Base-by-base conservation (phyloP, 1,140 invertebrate species). In the Temnothorax curvispinosus region DNA sequence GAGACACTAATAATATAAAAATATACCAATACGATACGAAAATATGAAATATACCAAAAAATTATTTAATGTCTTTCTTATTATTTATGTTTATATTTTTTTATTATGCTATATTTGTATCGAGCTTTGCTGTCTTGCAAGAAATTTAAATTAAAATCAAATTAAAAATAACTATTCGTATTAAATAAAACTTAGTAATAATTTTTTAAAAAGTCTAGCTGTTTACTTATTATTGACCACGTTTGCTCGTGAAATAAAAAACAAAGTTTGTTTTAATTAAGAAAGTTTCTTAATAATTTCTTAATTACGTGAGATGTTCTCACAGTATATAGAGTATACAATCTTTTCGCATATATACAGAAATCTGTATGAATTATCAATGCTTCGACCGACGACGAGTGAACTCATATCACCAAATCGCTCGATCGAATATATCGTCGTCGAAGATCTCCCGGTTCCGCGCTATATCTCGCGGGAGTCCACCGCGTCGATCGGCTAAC, bases 401-500 rank as follows among this genome's bases (percentile, higher is more conserved):
- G 38, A 13, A 47, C 47, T 47, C 3, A 11, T 47, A n/a, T 60
- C 7, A 38, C 32, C 11, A 69, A 80, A 54, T 64, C 35, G 50
- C 44, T 35, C 18, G 67, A 47, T 71, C 52, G n/a, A 27, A 27
- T 27, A 38, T 9, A 41, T n/a, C 65, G 54, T 32, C 50, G 80
- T 7, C 47, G n/a, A 74, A 9, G 9, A 47, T 82, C 67, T 64
- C 6, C 41, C 54, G 35, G n/a, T 74, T 62, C 32, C 21, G 32
- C 13, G 5, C 44, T 41, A 6, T 64, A 74, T 62, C 69, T 21
- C 41, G 6, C 41, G 15, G 3, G 44, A 52, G 5, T 78, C 27
- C 21, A 18, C 41, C 60, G 60, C 27, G 58, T 65, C 8, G 64
- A 69, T 71, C 27, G 58, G 58, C 56, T 56, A 21, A 86, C 56